Base-by-base conservation (phyloP, 2,797 vertebrate genomes). In the Melanotaenia nigrans region DNA sequence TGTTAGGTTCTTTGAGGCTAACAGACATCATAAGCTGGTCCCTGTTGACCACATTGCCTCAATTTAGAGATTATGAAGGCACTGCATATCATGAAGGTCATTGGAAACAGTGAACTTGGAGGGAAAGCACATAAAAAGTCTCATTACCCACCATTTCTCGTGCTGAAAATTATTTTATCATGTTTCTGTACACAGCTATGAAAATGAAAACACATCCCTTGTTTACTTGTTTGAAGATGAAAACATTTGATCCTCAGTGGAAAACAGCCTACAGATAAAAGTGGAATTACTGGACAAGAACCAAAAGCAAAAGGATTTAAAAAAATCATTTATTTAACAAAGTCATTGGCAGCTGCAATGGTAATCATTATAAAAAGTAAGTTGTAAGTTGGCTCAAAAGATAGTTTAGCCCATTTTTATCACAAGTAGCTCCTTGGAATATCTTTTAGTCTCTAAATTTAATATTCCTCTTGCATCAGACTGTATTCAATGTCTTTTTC, bases 11-110 rank as follows among this genome's bases (percentile, higher is more conserved):
- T 67, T 28, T 59, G 47, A 58, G 30, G 9, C 40, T 45, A 68
- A 68, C 40, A 4, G 57, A 51, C 72, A 81, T 71, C 74, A 49
- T 77, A 69, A 81, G 35, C 62, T 1, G 32, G 30, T 83, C 85
- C 62, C 74, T 32, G 65, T 2, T 77, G 78, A 83, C 75, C 61
- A 45, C 65, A 11, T 25, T 30, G 58, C 47, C 20, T 69, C 30
- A 3, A 20, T 74, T 83, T 42, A 5, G 12, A 66, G 75, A 79
- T 83, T 69, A 73, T 40, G 61, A 76, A 76, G 61, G 56, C 61
- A 0, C 35, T 20, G 78, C 14, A 20, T 3, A 47, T 51, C 24
- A 16, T 51, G 65, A 87, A 81, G 81, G 84, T 85, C 75, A 56
- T 13, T 18, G 49, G 42, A 3, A 18, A n/a, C 55, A 24, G n/a